Percentiles rank a stretch among this genome's conserved stretches.
These are phyloP conservation scores for Zaprionus africanus DNA, from an alignment of 1,140 invertebrate genomes.

Conservation along the genomic window DNA sequence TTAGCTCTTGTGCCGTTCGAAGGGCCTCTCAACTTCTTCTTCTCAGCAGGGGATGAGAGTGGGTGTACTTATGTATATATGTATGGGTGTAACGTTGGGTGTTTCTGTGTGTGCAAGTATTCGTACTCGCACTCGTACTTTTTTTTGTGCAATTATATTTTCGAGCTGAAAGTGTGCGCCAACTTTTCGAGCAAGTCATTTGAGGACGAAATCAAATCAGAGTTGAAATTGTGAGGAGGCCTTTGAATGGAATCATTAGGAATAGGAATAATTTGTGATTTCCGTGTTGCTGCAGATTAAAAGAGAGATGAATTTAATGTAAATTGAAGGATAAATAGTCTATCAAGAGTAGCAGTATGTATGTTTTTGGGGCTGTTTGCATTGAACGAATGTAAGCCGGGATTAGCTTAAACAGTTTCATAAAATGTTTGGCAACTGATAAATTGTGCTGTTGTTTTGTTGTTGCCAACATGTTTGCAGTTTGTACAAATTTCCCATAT, in stretches of 20 bases:
- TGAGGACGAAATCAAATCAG: slow-evolving; percentile 48
- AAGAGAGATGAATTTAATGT: not conserved
- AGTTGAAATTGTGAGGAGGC: slow-evolving; percentile 8
- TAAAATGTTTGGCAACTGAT: not conserved
- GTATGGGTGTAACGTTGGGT: not conserved
- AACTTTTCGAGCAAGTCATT: slow-evolving; percentile 46
- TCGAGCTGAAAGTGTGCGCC: slow-evolving; percentile 23
- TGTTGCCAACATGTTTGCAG: not conserved
- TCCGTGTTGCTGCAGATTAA: not conserved
- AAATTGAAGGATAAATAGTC: not conserved
- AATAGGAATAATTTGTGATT: slow-evolving; percentile 37
- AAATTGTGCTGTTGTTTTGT: not conserved
- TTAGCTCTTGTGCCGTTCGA: slow-evolving; percentile 25
- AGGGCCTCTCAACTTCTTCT: slow-evolving; percentile 27
- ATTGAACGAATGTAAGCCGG: not conserved
- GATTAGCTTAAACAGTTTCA: not conserved
- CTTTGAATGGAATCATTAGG: slow-evolving; percentile 44
- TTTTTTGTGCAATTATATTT: slow-evolving; percentile 46
- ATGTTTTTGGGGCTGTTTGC: not conserved
- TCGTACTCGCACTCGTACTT: slow-evolving; percentile 1
- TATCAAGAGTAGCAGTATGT: not conserved
- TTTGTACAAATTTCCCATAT: not conserved
- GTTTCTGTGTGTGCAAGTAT: slow-evolving; percentile 2
- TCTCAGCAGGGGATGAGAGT: slow-evolving; percentile 15
- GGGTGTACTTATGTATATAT: slow-evolving; percentile 5